Conservation (phyloP, 1,140 invertebrate species). For the Halesus radiatus region DNA sequence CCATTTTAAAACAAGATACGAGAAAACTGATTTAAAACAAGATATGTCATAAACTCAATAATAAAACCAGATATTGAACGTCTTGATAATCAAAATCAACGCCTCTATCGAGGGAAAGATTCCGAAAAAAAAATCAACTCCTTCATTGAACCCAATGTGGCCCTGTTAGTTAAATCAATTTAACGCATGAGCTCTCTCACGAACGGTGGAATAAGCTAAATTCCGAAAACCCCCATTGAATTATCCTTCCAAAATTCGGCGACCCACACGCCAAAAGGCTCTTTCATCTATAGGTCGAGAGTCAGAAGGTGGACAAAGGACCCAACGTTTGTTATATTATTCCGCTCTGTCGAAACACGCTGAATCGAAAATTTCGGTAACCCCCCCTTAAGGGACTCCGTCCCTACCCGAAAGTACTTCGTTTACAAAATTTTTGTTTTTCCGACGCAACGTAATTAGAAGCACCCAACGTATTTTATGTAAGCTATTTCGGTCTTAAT, state of each 20-base stretch:
- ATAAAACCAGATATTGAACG: not conserved
- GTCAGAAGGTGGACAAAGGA: no score
- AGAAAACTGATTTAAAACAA: not conserved
- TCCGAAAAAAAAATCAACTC: not conserved
- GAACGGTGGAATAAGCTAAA: constrained; percentile 1
- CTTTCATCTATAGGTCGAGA: not conserved
- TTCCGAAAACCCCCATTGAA: not conserved
- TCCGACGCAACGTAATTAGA: no score
- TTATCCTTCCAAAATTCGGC: not conserved
- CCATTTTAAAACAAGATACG: no score
- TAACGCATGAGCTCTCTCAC: constrained; percentile 32
- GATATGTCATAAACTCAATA: not conserved
- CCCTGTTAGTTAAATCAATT: constrained; percentile 37
- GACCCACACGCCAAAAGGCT: not conserved
- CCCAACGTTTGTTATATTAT: not conserved
- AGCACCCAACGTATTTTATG: no score
- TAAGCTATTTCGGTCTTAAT: no score
- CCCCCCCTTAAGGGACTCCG: not conserved
- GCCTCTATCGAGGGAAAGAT: not conserved
- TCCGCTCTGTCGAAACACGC: not conserved
- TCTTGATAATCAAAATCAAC: not conserved
- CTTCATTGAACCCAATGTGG: not conserved
- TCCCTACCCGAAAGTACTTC: not conserved
- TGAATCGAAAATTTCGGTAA: not conserved
- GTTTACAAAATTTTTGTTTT: no score